Percentiles rank a stretch among this genome's conserved stretches.
Conservation (phyloP, 2,888 invertebrate genomes). For the Eumerus sabulonum region DNA sequence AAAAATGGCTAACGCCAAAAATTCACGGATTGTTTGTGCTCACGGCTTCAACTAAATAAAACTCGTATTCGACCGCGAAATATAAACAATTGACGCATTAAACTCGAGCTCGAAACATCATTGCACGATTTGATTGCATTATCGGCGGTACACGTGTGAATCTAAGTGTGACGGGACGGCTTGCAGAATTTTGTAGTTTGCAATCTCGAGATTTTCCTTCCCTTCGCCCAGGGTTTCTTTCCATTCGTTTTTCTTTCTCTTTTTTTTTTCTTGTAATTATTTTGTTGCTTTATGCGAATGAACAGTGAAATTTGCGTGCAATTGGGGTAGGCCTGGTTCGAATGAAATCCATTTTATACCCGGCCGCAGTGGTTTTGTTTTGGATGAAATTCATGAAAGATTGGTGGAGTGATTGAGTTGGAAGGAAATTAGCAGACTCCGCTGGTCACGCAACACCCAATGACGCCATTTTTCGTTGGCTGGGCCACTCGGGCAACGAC, state of each 20-base stretch:
- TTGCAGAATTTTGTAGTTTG: conserved; percentile 30
- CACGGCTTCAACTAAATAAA: conserved; percentile 67
- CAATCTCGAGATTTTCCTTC: conserved; percentile 3
- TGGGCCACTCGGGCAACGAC: conserved; percentile 63
- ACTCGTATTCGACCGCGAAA: conserved; percentile 31
- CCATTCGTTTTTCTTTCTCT: conserved; percentile 15
- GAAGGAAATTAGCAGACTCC: conserved; percentile 53
- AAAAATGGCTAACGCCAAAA: conserved; percentile 75
- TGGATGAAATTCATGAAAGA: neutral
- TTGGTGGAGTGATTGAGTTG: neutral
- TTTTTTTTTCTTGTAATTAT: too few relatives aligned
- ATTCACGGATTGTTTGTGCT: conserved; percentile 72
- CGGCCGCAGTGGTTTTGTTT: neutral
- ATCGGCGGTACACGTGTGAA: conserved; percentile 3
- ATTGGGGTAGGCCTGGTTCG: neutral
- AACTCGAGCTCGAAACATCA: conserved; percentile 20
- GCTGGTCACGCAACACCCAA: conserved; percentile 67
- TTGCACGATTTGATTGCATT: conserved; percentile 18
- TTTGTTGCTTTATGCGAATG: too few relatives aligned
- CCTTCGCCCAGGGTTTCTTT: conserved; percentile 6
- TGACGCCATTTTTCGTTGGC: conserved; percentile 69
- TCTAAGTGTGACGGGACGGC: conserved; percentile 1
- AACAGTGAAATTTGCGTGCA: conserved; percentile 20
- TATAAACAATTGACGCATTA: neutral
- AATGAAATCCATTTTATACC: conserved; percentile 6